Percentiles rank a stretch among this genome's conserved stretches.
phyloP scores from a whole-genome alignment of 2,797 vertebrate genomes.

The Syngnathus rostellatus region DNA sequence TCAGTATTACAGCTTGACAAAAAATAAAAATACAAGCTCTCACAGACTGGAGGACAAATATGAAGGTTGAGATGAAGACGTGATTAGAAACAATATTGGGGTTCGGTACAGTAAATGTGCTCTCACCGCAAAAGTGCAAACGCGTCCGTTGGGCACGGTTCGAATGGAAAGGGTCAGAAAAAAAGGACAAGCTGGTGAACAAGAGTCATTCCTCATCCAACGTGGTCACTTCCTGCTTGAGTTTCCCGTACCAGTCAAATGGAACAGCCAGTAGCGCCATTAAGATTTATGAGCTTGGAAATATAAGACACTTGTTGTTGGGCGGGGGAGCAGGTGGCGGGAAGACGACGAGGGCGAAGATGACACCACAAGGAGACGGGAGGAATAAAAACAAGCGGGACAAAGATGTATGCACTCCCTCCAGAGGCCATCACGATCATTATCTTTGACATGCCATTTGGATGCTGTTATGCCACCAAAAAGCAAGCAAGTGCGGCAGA shows the following conservation, averaged over 20 bases:
- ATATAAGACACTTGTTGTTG: slow-evolving; percentile 66
- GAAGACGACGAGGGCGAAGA: slow-evolving; percentile 11
- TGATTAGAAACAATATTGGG: slow-evolving; percentile 6
- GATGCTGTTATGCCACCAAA: slow-evolving; percentile 40
- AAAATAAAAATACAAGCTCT: not conserved
- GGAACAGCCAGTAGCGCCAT: slow-evolving; percentile 64
- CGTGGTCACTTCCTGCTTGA: slow-evolving; percentile 42
- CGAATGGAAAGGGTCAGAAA: slow-evolving; percentile 31
- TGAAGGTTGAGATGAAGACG: not conserved
- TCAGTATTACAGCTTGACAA: not conserved
- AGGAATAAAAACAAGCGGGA: slow-evolving; percentile 12
- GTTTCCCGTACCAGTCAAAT: slow-evolving; percentile 60
- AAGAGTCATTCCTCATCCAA: slow-evolving; percentile 52
- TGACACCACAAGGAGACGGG: not conserved
- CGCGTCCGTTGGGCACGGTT: slow-evolving; percentile 24
- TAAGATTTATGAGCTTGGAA: slow-evolving; percentile 70
- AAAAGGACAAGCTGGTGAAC: slow-evolving; percentile 42
- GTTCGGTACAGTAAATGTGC: not conserved
- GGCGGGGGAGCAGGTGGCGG: slow-evolving; percentile 19
- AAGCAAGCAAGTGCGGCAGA: slow-evolving; percentile 21
- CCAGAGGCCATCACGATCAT: slow-evolving; percentile 16
- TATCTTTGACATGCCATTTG: slow-evolving; percentile 31
- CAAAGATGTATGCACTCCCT: slow-evolving; percentile 36
- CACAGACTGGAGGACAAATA: not conserved
- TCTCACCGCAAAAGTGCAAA: slow-evolving; percentile 14